Evolutionary conservation across 1,140 invertebrate species (phyloP).

Genomic region (Tetragnatha versicolor): DNA sequence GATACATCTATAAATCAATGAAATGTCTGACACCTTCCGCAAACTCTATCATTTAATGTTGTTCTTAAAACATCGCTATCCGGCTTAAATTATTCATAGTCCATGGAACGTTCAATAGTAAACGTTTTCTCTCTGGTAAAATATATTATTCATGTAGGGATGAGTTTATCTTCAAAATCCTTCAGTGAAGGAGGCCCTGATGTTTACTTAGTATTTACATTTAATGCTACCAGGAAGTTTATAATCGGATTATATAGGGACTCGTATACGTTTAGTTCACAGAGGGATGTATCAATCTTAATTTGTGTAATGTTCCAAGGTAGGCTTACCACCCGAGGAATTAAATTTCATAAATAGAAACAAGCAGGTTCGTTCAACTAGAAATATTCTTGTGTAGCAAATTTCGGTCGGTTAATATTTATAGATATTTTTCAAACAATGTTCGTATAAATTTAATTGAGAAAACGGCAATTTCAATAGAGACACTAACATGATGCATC

Average conservation of each 20-base stretch:
- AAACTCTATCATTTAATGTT: slow-evolving; percentile 5
- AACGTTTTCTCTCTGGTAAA: background rate
- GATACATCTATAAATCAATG: too few relatives aligned
- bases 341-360: too few relatives aligned
- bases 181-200: slow-evolving; percentile 19
- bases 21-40: too few relatives aligned
- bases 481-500: too few relatives aligned
- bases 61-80: slow-evolving; percentile 24
- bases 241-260: slow-evolving; percentile 32
- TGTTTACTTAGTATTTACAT: slow-evolving; percentile 44
- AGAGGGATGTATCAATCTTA: background rate
- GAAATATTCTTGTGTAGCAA: too few relatives aligned
- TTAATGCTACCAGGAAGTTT: slow-evolving; percentile 43
- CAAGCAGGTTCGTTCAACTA: too few relatives aligned
- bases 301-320: background rate
- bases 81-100: slow-evolving; percentile 42
- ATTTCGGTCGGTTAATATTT: too few relatives aligned
- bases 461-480: too few relatives aligned
- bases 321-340: background rate
- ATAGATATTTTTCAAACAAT: too few relatives aligned
- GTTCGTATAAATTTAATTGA: too few relatives aligned
- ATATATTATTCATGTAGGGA: slow-evolving; percentile 41
- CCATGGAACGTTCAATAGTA: slow-evolving; percentile 14
- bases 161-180: slow-evolving; percentile 7
- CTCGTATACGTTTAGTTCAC: background rate